phyloP scores from a whole-genome alignment of 2,797 vertebrate genomes.

The Syncerus caffer region DNA sequence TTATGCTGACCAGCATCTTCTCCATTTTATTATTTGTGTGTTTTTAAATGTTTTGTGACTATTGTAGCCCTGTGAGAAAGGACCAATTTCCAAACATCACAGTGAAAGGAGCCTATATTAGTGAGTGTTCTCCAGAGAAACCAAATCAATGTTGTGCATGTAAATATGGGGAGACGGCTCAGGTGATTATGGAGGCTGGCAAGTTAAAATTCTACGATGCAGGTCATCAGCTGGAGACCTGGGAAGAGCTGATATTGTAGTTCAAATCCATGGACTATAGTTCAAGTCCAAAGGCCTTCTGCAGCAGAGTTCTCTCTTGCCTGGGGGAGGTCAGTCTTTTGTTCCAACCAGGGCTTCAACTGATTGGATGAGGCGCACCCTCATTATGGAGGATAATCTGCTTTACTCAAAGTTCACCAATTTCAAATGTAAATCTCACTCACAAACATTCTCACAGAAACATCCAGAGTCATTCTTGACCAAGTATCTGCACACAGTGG shows the following conservation, averaged over 20 bases:
- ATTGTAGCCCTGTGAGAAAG: neutral
- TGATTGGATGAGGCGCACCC: neutral
- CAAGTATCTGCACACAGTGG: neutral
- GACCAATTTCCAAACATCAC: neutral
- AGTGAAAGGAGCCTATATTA: neutral
- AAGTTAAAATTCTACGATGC: neutral
- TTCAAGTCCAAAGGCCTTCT: neutral
- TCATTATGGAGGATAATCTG: neutral
- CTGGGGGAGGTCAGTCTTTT: neutral
- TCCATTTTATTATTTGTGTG: neutral
- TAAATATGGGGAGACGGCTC: neutral
- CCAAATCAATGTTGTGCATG: neutral
- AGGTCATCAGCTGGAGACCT: neutral
- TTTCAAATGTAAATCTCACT: neutral
- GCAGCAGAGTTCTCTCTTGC: neutral
- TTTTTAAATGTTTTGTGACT: neutral
- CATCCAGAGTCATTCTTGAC: neutral
- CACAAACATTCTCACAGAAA: neutral
- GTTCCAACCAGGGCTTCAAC: neutral
- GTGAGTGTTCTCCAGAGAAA: neutral
- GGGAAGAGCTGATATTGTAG: neutral
- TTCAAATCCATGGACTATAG: neutral
- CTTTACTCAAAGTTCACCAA: neutral
- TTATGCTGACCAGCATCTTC: neutral
- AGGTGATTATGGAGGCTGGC: neutral